Percentiles rank a stretch among this genome's conserved stretches.
Evolutionary conservation across 1,140 invertebrate genomes (phyloP).

Genomic region (Dinoponera quadriceps): DNA sequence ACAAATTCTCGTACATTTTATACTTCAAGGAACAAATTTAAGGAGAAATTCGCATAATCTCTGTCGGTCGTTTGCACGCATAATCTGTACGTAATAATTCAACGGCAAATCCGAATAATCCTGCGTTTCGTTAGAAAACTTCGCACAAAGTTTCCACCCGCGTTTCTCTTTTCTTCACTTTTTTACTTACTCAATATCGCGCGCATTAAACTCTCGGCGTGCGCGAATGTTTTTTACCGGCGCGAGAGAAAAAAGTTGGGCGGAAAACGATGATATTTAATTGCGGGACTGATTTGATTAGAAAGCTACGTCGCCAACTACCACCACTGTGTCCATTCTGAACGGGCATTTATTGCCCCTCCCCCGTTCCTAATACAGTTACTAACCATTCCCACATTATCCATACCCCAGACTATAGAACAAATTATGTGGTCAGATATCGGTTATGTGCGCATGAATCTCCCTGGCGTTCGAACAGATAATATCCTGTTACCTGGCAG

Average conservation of each 20-base stretch:
- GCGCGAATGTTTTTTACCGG: too few species aligned
- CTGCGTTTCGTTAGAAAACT: neutral
- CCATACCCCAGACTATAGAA: slow-evolving; percentile 49
- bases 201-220: too few species aligned
- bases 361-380: slow-evolving; percentile 42
- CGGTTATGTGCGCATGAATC: slow-evolving; percentile 54
- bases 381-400: slow-evolving; percentile 42
- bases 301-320: neutral
- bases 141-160: neutral
- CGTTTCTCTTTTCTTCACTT: too few species aligned
- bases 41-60: slow-evolving; percentile 47
- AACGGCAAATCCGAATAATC: neutral
- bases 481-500: slow-evolving; percentile 49
- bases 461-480: slow-evolving; percentile 52
- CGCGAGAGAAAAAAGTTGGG: neutral
- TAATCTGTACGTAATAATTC: slow-evolving; percentile 51
- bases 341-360: slow-evolving; percentile 48
- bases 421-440: slow-evolving; percentile 61
- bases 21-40: slow-evolving; percentile 45
- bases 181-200: too few species aligned
- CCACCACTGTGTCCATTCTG: neutral
- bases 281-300: neutral
- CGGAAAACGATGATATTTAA: neutral
- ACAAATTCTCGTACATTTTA: slow-evolving; percentile 40
- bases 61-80: slow-evolving; percentile 20